Percentiles rank a stretch among this genome's conserved stretches.
Conservation (phyloP, 2,113 vertebrate species). For the Eclectus roratus region DNA sequence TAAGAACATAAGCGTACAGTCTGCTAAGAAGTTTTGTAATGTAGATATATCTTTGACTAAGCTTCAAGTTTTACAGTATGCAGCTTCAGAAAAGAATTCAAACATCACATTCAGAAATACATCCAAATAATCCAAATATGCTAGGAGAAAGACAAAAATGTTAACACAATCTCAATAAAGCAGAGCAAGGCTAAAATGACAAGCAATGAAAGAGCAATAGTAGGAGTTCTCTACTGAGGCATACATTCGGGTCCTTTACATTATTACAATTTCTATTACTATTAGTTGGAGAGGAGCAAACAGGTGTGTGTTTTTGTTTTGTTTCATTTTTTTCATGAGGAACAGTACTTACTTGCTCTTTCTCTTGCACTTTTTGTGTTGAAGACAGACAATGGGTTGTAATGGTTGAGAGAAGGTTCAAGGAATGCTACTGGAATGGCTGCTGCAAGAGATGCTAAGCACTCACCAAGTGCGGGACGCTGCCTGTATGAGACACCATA, state of each 20-base stretch:
- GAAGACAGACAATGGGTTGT: slow-evolving; percentile 93
- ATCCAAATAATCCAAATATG: not conserved
- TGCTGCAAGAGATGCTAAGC: slow-evolving; percentile 93
- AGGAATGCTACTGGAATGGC: slow-evolving; percentile 97
- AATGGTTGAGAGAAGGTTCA: slow-evolving; percentile 90
- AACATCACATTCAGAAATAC: not conserved
- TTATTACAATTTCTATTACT: not conserved
- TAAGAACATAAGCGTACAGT: not conserved
- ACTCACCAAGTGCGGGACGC: slow-evolving; percentile 96
- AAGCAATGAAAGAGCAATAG: not conserved
- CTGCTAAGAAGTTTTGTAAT: not conserved
- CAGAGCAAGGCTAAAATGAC: not conserved
- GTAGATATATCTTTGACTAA: not conserved
- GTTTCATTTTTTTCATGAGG: not conserved
- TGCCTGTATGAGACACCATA: slow-evolving; percentile 77
- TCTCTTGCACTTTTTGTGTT: slow-evolving; percentile 92
- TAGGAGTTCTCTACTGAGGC: not conserved
- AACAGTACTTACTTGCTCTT: slow-evolving; percentile 85
- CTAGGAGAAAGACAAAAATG: not conserved
- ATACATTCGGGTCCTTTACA: not conserved
- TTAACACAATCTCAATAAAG: not conserved
- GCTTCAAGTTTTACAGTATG: not conserved
- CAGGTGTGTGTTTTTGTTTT: not conserved
- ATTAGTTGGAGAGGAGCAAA: not conserved
- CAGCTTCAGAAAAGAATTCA: not conserved